Conservation (phyloP, 2,113 vertebrate genomes). For the Merops nubicus region DNA sequence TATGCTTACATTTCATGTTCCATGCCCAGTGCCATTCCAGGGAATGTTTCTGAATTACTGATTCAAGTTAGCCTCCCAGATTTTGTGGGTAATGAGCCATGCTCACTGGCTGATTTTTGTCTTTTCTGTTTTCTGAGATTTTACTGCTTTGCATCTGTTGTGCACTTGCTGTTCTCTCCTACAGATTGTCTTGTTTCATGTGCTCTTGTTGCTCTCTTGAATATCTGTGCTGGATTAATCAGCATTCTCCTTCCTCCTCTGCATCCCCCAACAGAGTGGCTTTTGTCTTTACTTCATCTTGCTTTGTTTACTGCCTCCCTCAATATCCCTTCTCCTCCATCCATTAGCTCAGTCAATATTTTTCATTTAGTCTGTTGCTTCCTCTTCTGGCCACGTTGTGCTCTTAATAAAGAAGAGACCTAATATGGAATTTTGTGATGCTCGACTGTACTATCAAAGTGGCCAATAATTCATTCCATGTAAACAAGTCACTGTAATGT, state of each 20-base stretch:
- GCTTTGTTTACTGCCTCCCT: background rate
- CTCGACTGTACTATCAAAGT: background rate
- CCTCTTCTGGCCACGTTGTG: background rate
- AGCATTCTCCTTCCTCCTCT: background rate
- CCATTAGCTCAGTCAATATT: background rate
- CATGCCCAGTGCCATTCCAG: background rate
- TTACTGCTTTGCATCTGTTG: background rate
- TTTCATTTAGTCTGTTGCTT: slow-evolving; percentile 26
- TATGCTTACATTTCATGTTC: background rate
- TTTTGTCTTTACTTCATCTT: slow-evolving; percentile 20
- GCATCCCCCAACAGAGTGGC: background rate
- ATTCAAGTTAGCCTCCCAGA: background rate
- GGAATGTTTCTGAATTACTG: background rate
- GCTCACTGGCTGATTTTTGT: background rate
- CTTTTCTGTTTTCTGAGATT: background rate
- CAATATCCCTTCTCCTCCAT: slow-evolving; percentile 10
- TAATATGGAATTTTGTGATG: background rate
- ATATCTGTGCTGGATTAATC: background rate
- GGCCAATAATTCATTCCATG: background rate
- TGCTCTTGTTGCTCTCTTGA: background rate
- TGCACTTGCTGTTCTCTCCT: background rate
- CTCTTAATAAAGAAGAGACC: background rate
- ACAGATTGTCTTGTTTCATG: background rate
- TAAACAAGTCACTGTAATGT: background rate
- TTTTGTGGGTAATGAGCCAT: background rate